A percentile compares a stretch with the other conserved stretches of the same genome.
phyloP scores from a whole-genome alignment of 2,113 vertebrate genomes.

The Syngnathus scovelli region DNA sequence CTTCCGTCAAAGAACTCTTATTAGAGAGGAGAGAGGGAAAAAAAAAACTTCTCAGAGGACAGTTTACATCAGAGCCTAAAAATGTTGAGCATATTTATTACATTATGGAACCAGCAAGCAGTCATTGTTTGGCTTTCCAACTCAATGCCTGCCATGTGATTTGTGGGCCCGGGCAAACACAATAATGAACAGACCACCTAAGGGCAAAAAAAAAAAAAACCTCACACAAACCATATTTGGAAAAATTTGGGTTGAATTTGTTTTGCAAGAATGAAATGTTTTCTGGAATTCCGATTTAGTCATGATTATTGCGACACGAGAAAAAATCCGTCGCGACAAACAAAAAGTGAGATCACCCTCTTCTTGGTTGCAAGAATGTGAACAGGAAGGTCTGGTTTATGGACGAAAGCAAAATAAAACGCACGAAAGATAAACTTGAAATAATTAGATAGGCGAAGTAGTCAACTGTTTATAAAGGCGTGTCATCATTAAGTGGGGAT shows the following conservation, averaged over 20 bases:
- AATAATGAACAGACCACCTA: constrained; percentile 31
- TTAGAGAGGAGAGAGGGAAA: neutral
- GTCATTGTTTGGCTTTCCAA: constrained; percentile 31
- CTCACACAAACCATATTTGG: neutral
- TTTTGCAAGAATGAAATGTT: neutral
- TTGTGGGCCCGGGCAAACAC: constrained; percentile 19
- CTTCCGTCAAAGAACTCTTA: constrained; percentile 13
- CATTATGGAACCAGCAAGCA: constrained; percentile 24
- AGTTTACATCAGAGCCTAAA: constrained; percentile 30
- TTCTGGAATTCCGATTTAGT: neutral
- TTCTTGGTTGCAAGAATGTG: neutral
- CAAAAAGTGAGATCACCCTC: neutral
- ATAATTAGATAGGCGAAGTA: neutral
- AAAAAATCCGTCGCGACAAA: neutral
- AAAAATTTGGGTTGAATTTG: neutral
- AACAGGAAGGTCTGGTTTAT: neutral
- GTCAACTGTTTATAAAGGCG: neutral
- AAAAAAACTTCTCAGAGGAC: constrained; percentile 12
- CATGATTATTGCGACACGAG: neutral
- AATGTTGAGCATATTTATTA: constrained; percentile 36
- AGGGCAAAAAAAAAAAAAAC: neutral
- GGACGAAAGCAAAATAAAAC: too few species aligned
- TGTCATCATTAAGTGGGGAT: too few species aligned
- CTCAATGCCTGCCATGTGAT: constrained; percentile 28
- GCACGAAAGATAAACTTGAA: neutral